These are phyloP conservation scores for Coecobrya sp. DNA, from an alignment of 2,888 invertebrate genomes.

Conservation along the genomic window DNA sequence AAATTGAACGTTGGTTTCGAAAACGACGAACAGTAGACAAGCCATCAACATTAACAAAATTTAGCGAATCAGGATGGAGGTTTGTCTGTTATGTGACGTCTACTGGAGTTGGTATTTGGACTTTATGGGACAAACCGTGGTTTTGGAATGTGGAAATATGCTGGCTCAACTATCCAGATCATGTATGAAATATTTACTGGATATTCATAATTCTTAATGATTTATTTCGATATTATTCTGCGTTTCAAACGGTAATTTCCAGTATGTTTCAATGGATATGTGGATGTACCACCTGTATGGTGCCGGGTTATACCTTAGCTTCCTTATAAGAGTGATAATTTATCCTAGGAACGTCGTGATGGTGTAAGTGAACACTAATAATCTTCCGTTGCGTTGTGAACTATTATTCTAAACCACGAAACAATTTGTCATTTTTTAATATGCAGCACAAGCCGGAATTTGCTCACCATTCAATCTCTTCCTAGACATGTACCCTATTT, in stretches of 20 bases:
- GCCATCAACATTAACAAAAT: conserved; percentile 96
- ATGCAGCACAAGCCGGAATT: neutral
- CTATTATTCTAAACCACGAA: no score
- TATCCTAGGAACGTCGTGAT: conserved; percentile 96
- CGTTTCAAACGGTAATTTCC: no score
- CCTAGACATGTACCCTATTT: neutral
- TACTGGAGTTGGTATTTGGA: conserved; percentile 93
- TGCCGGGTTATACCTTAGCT: conserved; percentile 98
- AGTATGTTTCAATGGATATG: conserved; percentile 93
- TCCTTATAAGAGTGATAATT: conserved; percentile 95
- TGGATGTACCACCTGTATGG: conserved; percentile 99
- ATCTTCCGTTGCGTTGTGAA: neutral
- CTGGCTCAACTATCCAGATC: conserved; percentile 94
- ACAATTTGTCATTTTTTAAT: neutral
- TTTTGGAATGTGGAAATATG: conserved; percentile 96
- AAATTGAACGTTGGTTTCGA: conserved; percentile 97
- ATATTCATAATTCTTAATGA: no score
- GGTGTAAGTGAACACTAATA: conserved; percentile 89
- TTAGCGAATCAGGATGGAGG: conserved; percentile 93
- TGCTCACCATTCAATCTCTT: neutral
- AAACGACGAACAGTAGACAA: conserved; percentile 94
- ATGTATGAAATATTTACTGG: conserved; percentile 89
- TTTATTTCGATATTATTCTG: no score
- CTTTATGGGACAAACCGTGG: conserved; percentile 97
- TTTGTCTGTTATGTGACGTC: conserved; percentile 90